These are phyloP conservation scores for Ctenosaura bakeri DNA, from an alignment of 2,797 vertebrate species.

Conservation along the genomic window DNA sequence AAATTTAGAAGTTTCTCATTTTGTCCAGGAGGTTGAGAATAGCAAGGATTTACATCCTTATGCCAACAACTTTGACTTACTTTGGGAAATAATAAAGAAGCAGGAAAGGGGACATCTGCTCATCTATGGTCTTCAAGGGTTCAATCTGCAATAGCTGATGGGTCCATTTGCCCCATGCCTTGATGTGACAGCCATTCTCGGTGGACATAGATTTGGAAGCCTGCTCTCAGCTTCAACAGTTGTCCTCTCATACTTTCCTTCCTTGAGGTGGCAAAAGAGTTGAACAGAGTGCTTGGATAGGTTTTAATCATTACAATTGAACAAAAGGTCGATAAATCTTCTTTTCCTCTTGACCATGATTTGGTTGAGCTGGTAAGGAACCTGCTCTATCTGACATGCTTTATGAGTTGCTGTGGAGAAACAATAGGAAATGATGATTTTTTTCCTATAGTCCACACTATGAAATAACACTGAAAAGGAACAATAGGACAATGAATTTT, in stretches of 20 bases:
- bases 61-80: no score
- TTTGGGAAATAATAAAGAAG: no score
- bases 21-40: no score
- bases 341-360: slow-evolving; percentile 33
- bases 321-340: slow-evolving; percentile 62
- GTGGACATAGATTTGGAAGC: not conserved
- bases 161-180: no score
- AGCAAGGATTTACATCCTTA: no score
- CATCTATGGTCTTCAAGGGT: not conserved
- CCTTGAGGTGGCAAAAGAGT: not conserved
- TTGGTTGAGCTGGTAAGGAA: slow-evolving; percentile 54
- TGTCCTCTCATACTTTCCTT: not conserved
- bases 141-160: no score
- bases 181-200: not conserved
- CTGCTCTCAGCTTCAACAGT: not conserved
- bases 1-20: no score
- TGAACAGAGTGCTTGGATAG: slow-evolving; percentile 60
- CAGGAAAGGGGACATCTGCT: not conserved
- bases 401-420: slow-evolving; percentile 61
- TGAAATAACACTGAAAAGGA: slow-evolving; percentile 60
- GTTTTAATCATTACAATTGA: slow-evolving; percentile 69
- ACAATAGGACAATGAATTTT: slow-evolving; percentile 64
- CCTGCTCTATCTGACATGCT: slow-evolving; percentile 39
- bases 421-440: slow-evolving; percentile 65
- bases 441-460: slow-evolving; percentile 49